Base-by-base conservation (phyloP, 1,140 invertebrate genomes). In the Macrocentrus cingulum region DNA sequence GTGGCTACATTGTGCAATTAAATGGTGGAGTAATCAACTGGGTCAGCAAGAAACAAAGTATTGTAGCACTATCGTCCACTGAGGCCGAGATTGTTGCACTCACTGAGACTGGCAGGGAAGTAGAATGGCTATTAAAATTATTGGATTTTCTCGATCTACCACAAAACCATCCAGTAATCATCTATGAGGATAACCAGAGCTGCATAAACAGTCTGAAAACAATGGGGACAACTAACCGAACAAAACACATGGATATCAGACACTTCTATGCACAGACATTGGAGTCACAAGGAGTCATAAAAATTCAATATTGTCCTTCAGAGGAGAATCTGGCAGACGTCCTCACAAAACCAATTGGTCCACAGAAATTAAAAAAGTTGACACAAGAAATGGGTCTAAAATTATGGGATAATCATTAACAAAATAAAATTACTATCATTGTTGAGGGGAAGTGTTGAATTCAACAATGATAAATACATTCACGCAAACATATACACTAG, bases 271-370 rank as follows among this genome's bases (percentile, higher is more conserved):
- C n/a, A 36, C 48, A 0, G 52, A 46, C 15, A 39, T 45, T 6
- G 18, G 56, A 16, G 5, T 23, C 1, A 22, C 22, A 23, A 51
- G 19, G 9, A 13, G 34, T 8, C 7, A 37, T 56, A 2, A 1
- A 9, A 32, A 19, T 56, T 9, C 20, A 32, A 29, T 61, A 61
- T 13, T 61, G 36, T 25, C 20, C 59, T 1, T 51, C 53, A 2
- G 46, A 61, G 32, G 13, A 34, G 1, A 61, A 44, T 13, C 1
- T 36, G 39, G 59, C 59, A 13, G 59, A 61, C 18, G 11, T 56
- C 25, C 6, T 61, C 5, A 56, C 53, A 6, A 56, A 61, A 19
- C 45, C 54, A 16, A n/a, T n/a, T n/a, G n/a, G n/a, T n/a, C n/a
- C n/a, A n/a, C n/a, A n/a, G n/a, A n/a, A n/a, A n/a, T n/a, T n/a